A percentile compares a stretch with the other conserved stretches of the same genome.
Evolutionary conservation across 2,888 invertebrate genomes (phyloP).

Genomic region (Syrphus vitripennis): DNA sequence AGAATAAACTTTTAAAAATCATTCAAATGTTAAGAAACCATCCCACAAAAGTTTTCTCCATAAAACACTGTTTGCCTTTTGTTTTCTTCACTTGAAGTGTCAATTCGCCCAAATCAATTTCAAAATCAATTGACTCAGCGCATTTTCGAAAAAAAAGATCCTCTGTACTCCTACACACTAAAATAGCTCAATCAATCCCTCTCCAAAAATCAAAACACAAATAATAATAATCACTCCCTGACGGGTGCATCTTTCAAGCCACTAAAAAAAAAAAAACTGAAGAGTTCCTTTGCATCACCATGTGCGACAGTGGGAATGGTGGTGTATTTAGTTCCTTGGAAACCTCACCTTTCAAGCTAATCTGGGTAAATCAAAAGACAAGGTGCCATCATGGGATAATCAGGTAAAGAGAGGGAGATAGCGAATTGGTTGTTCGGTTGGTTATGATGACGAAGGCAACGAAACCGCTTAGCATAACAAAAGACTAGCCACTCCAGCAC

Average conservation of each 20-base stretch:
- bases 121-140: conserved; percentile 56
- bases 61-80: conserved; percentile 5
- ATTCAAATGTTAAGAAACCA: not conserved
- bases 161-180: conserved; percentile 28
- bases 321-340: conserved; percentile 43
- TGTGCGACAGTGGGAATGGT: not conserved
- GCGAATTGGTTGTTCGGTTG: no score
- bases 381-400: conserved; percentile 55
- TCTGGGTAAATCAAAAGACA: conserved; percentile 69
- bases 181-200: conserved; percentile 58
- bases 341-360: conserved; percentile 68
- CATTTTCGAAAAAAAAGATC: conserved; percentile 29
- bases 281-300: not conserved
- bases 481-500: conserved; percentile 65
- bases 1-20: not conserved
- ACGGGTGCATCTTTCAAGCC: not conserved
- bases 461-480: conserved; percentile 70
- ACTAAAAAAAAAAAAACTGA: not conserved
- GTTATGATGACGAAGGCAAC: conserved; percentile 68
- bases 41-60: not conserved
- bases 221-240: not conserved
- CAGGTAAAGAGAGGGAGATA: not conserved
- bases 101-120: conserved; percentile 38
- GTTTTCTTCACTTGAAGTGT: conserved; percentile 51
- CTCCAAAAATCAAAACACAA: not conserved